phyloP scores from a whole-genome alignment of 2,888 invertebrate genomes.

The Phania funesta region DNA sequence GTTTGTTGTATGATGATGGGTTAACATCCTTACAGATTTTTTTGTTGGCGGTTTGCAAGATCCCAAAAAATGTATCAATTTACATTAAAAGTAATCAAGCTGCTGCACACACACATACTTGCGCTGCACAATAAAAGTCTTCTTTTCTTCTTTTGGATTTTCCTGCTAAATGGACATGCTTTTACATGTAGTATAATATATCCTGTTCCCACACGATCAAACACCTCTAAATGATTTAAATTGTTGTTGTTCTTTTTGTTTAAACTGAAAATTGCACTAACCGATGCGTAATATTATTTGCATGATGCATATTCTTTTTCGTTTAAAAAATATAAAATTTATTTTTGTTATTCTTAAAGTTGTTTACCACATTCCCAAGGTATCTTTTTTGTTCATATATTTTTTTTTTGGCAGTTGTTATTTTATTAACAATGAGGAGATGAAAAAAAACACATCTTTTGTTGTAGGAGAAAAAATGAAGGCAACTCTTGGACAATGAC shows the following conservation, averaged over 20 bases:
- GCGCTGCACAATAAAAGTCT: not conserved
- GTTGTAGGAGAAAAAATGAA: constrained; percentile 22
- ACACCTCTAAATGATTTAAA: constrained; percentile 50
- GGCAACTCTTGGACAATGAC: constrained; percentile 45
- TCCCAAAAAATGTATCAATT: constrained; percentile 60
- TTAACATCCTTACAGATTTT: not conserved
- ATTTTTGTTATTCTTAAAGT: not conserved
- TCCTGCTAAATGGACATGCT: constrained; percentile 54
- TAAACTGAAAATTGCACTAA: constrained; percentile 44
- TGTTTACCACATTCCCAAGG: not conserved
- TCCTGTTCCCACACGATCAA: constrained; percentile 68
- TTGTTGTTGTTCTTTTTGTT: not conserved
- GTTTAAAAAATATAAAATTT: not conserved
- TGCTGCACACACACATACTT: constrained; percentile 4
- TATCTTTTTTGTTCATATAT: not conserved
- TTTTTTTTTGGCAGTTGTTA: constrained; percentile 16
- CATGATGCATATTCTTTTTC: constrained; percentile 49
- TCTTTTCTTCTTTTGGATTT: not conserved
- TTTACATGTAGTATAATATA: constrained; percentile 66
- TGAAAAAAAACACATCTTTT: constrained; percentile 11
- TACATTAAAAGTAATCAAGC: constrained; percentile 56
- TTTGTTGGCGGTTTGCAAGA: not conserved
- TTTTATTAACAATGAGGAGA: constrained; percentile 15
- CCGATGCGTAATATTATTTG: constrained; percentile 62
- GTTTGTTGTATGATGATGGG: constrained; percentile 19